These are phyloP conservation scores for Orthonevra nobilis DNA, from an alignment of 2,888 invertebrate species.

Conservation along the genomic window DNA sequence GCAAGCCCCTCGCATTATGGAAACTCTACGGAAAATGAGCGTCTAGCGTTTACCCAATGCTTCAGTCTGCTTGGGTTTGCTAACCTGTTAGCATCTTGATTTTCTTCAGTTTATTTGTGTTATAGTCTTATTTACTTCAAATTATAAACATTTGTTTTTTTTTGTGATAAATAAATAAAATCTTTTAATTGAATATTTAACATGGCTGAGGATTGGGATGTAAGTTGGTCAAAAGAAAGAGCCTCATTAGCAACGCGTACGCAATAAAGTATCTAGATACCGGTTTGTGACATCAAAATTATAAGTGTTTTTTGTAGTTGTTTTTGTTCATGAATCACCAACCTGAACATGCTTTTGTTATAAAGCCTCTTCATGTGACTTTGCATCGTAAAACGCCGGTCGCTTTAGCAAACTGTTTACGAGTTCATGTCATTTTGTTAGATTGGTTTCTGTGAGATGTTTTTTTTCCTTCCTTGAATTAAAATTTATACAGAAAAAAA, in stretches of 20 bases:
- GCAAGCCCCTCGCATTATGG: conserved; percentile 10
- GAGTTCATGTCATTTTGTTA: too few relatives aligned
- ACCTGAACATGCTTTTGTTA: background rate
- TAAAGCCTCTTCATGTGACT: too few relatives aligned
- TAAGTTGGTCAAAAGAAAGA: conserved; percentile 32
- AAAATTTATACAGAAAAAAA: background rate
- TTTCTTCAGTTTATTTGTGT: background rate
- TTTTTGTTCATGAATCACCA: background rate
- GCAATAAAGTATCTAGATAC: background rate
- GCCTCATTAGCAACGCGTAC: background rate
- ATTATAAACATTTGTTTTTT: background rate
- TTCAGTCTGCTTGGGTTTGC: conserved; percentile 32
- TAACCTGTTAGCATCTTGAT: conserved; percentile 42
- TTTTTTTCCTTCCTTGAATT: background rate
- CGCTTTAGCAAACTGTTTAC: too few relatives aligned
- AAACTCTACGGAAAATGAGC: background rate
- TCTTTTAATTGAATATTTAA: too few relatives aligned
- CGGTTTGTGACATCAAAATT: conserved; percentile 9
- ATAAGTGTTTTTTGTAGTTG: background rate
- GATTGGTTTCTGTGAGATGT: conserved; percentile 1
- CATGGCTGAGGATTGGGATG: conserved; percentile 43
- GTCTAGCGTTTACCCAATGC: conserved; percentile 8
- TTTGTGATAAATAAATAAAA: background rate
- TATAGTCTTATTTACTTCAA: too few relatives aligned
- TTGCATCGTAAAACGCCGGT: too few relatives aligned